Conservation (phyloP, 2,113 vertebrate genomes). For the Callocephalon fimbriatum region DNA sequence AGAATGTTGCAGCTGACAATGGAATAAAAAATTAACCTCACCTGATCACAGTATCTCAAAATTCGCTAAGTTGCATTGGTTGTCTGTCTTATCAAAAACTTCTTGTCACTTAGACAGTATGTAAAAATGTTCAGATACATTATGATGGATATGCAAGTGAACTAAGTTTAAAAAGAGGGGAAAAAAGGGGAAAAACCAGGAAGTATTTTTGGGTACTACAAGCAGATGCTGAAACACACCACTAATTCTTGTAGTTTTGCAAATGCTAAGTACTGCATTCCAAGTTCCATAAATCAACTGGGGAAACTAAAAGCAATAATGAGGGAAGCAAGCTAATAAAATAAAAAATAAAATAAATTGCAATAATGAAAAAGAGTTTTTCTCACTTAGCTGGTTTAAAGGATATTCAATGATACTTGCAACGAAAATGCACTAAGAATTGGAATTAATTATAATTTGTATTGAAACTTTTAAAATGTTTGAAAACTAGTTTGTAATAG, state of each 20-base stretch:
- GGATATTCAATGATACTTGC: not conserved
- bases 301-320: not conserved
- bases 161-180: not conserved
- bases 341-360: not conserved
- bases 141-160: not conserved
- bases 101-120: not conserved
- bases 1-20: not conserved
- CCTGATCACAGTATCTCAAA: not conserved
- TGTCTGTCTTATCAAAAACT: not conserved
- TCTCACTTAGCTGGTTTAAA: not conserved
- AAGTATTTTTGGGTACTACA: not conserved
- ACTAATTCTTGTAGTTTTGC: not conserved
- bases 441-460: not conserved
- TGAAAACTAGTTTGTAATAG: not conserved
- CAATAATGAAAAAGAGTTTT: not conserved
- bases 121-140: not conserved
- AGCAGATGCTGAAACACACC: not conserved
- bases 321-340: not conserved
- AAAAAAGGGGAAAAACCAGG: rapidly evolving
- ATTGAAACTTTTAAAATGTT: not conserved
- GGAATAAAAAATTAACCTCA: not conserved
- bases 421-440: not conserved
- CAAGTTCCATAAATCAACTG: not conserved
- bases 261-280: not conserved
- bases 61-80: not conserved